Evolutionary conservation across 1,140 invertebrate genomes (phyloP).

Genomic region (Chionoecetes opilio): DNA sequence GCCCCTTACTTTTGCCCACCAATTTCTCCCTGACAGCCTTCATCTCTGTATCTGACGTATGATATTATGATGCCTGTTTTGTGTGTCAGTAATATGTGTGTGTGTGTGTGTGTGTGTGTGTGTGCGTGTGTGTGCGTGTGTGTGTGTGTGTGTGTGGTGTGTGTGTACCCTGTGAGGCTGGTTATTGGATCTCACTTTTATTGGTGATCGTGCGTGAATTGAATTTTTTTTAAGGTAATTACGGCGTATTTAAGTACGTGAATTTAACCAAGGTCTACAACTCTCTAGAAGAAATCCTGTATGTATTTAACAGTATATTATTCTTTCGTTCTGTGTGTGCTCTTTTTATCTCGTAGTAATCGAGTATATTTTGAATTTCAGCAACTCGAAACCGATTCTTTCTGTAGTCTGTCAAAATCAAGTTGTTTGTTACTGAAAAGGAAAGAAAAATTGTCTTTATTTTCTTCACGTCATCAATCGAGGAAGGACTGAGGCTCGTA

Average conservation of each 20-base stretch:
- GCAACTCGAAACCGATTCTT: neutral
- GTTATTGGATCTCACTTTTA: too few relatives aligned
- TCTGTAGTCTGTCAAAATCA: neutral
- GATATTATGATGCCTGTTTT: neutral
- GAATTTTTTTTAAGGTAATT: too few relatives aligned
- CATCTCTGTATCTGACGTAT: neutral
- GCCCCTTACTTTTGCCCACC: neutral
- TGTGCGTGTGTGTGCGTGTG: neutral
- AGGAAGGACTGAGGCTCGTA: neutral
- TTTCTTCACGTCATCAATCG: neutral
- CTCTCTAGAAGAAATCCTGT: too few relatives aligned
- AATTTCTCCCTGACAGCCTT: neutral
- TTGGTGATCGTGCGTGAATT: too few relatives aligned
- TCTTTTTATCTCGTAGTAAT: neutral
- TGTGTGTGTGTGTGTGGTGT: too few relatives aligned
- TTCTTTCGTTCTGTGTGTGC: neutral
- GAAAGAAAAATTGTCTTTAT: too few relatives aligned
- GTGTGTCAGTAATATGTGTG: neutral
- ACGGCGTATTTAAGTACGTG: too few relatives aligned
- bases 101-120: neutral
- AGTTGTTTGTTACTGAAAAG: neutral
- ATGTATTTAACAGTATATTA: neutral
- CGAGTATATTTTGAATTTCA: neutral
- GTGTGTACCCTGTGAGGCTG: too few relatives aligned
- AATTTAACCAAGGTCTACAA: too few relatives aligned